Conservation (phyloP, 2,797 vertebrate genomes). For the Scomberomorus guttatus region DNA sequence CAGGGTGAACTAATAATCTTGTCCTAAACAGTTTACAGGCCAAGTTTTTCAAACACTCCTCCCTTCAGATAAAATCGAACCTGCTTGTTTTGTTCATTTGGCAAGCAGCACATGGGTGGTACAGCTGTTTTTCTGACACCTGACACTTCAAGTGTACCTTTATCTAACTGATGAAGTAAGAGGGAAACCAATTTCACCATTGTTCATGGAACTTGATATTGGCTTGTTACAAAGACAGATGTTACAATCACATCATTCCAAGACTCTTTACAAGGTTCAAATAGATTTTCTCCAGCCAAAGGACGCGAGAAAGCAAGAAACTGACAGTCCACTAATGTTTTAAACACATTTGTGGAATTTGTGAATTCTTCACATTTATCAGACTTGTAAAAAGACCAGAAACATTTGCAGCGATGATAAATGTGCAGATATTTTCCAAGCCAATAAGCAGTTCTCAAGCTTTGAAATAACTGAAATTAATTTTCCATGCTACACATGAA, state of each 20-base stretch:
- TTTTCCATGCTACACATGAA: not conserved
- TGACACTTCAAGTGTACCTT: slow-evolving; percentile 19
- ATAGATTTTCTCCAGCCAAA: not conserved
- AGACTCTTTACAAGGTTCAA: not conserved
- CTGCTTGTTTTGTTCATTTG: not conserved
- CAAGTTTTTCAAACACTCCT: slow-evolving; percentile 13
- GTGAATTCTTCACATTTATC: not conserved
- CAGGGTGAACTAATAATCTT: not conserved
- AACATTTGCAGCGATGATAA: not conserved
- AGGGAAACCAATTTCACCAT: not conserved
- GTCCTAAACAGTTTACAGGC: not conserved
- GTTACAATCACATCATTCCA: not conserved
- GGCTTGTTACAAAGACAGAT: not conserved
- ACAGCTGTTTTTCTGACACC: slow-evolving; percentile 15
- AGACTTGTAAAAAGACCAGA: too few species aligned
- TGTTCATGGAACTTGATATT: slow-evolving; percentile 18
- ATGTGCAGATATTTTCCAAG: not conserved
- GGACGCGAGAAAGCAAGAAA: not conserved
- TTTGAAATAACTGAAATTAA: not conserved
- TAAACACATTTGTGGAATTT: not conserved
- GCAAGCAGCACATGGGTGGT: not conserved
- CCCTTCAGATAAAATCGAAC: not conserved
- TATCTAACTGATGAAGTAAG: not conserved
- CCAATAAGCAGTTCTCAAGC: not conserved
- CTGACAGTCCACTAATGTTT: too few species aligned